phyloP scores from a whole-genome alignment of 2,888 invertebrate species.

The Limnephilus lunatus region DNA sequence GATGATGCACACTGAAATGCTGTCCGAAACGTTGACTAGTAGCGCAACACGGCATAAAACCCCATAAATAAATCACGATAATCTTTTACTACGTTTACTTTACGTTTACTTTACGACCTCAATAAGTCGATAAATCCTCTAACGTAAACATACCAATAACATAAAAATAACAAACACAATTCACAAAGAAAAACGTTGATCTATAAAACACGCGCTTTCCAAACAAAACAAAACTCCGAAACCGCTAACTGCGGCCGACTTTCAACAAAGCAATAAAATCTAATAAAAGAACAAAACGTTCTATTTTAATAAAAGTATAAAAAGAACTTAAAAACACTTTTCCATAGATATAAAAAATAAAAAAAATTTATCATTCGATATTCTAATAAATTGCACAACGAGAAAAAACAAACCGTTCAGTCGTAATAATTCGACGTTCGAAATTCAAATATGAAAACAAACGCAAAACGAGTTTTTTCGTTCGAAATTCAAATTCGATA shows the following conservation, averaged over 20 bases:
- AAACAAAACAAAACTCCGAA: neutral
- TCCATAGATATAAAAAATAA: neutral
- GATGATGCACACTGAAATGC: too few species aligned
- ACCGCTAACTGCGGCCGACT: neutral
- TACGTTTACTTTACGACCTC: neutral
- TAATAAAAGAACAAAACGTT: neutral
- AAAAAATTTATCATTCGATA: neutral
- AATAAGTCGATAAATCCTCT: neutral
- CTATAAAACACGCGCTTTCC: neutral
- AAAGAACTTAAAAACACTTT: neutral
- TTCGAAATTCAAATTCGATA: slow-evolving; percentile 26
- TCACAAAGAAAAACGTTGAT: neutral
- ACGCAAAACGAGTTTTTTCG: slow-evolving; percentile 5
- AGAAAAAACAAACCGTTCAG: neutral
- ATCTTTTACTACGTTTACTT: neutral
- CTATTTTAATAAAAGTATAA: neutral
- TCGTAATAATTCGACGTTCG: neutral
- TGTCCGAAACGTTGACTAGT: too few species aligned
- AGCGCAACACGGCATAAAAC: too few species aligned
- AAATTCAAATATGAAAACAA: slow-evolving; percentile 7
- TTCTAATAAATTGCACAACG: slow-evolving; percentile 7
- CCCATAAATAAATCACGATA: too few species aligned
- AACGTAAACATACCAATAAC: neutral
- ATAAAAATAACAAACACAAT: neutral
- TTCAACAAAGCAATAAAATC: neutral